Conservation (phyloP, 2,888 invertebrate genomes). For the Cosmia pyralina region DNA sequence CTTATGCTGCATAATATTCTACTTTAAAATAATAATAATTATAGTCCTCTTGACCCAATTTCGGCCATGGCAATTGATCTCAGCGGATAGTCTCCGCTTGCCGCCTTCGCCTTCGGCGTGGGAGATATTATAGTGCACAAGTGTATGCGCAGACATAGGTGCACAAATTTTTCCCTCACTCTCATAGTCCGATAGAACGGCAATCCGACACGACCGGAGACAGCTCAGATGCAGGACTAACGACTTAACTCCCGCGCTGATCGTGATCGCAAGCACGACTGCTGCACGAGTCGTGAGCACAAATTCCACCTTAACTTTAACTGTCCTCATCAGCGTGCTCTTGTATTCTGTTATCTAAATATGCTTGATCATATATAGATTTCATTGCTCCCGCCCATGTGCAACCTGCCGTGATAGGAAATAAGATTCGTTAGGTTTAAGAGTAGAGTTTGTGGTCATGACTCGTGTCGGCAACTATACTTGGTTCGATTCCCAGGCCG, state of each 20-base stretch:
- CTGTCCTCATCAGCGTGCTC: too few relatives aligned
- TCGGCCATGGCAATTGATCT: neutral
- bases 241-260: neutral
- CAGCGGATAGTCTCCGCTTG: neutral
- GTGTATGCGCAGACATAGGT: neutral
- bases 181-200: neutral
- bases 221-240: neutral
- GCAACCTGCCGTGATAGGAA: too few relatives aligned
- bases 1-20: neutral
- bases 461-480: too few relatives aligned
- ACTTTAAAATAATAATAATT: too few relatives aligned
- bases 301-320: too few relatives aligned
- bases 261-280: neutral
- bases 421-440: too few relatives aligned
- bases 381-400: too few relatives aligned
- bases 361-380: too few relatives aligned
- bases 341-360: too few relatives aligned
- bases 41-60: neutral
- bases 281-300: too few relatives aligned
- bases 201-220: neutral
- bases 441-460: too few relatives aligned
- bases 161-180: neutral
- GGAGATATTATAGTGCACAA: neutral
- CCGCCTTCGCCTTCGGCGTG: neutral
- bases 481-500: neutral